Base-by-base conservation (phyloP, 2,797 vertebrate species). In the Lerista edwardsae region DNA sequence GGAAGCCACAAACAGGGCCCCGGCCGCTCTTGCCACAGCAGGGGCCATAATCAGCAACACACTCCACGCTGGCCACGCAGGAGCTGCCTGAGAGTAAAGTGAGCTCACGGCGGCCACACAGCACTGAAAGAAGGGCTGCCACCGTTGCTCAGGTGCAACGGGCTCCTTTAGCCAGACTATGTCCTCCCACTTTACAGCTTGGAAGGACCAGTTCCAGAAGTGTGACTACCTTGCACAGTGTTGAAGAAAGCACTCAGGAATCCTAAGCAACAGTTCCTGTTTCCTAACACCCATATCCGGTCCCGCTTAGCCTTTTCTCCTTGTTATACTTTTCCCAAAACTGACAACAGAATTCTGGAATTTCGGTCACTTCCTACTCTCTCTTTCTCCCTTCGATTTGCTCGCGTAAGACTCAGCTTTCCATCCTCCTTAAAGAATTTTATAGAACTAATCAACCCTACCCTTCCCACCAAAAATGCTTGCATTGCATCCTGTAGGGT, bases 1-100 rank as follows among this genome's bases (percentile, higher is more conserved):
- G 79, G 65, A 86, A 62, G 55, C 62, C 27, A 34, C 64, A 69
- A 74, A 69, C 79, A 55, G 82, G 47, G 71, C 14, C 65, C 86
- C 29, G 36, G 44, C 61, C 85, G 71, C 75, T 74, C 71, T 59
- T 79, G 69, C 62, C 69, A 47, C 68, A 83, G 67, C 61, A 12
- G 51, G 39, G 76, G 79, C 73, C 75, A 55, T 61, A 44, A 81
- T 78, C 75, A 68, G 80, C 62, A 65, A 71, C 73, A 65, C 36
- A 29, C 55, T 11, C 15, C 69, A 71, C 21, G 57, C 84, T 61
- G 84, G 51, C 41, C 72, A 68, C 71, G 62, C 71, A 59, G 72
- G 3, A 3, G n/a, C 47, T 19, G 83, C 27, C 41, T 84, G 31
- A 10, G 44, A 76, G 61, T 75, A 62, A 55, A n/a, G 65, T 36